Evolutionary conservation across 2,888 invertebrate species (phyloP).

Genomic region (Bhutanitis thaidina): DNA sequence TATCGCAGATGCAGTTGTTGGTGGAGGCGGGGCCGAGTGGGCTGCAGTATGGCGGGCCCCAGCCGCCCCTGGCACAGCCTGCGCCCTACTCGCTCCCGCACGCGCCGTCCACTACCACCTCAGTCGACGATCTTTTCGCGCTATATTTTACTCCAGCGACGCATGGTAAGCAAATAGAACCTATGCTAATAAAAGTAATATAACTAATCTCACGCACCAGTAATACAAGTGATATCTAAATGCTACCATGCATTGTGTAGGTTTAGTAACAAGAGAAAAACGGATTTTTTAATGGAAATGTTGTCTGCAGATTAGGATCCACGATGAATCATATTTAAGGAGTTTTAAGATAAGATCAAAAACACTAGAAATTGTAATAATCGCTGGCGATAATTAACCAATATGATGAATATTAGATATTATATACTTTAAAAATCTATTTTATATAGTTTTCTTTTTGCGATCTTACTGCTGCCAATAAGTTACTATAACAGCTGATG

Average conservation of each 20-base stretch:
- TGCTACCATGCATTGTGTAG: not conserved
- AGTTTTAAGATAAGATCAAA: no score
- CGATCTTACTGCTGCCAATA: no score
- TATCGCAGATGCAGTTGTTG: constrained; percentile 89
- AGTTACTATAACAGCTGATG: no score
- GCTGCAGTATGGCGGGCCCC: constrained; percentile 69
- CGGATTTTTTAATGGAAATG: not conserved
- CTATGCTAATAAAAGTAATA: constrained; percentile 4
- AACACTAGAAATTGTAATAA: no score
- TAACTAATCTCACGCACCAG: constrained; percentile 4
- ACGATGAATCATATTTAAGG: not conserved
- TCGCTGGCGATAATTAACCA: no score
- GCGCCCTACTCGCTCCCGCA: constrained; percentile 58
- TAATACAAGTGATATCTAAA: not conserved
- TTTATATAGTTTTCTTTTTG: no score
- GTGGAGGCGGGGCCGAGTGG: constrained; percentile 80
- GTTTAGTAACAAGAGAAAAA: not conserved
- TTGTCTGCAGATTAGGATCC: not conserved
- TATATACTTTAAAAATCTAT: no score
- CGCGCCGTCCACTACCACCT: constrained; percentile 71
- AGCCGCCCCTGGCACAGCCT: constrained; percentile 69
- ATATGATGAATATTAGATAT: no score
- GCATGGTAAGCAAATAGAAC: constrained; percentile 72
- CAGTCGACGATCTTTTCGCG: constrained; percentile 87
- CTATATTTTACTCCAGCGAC: constrained; percentile 85